Evolutionary conservation across 2,113 vertebrate genomes (phyloP).

Genomic region (Arenaria interpres): DNA sequence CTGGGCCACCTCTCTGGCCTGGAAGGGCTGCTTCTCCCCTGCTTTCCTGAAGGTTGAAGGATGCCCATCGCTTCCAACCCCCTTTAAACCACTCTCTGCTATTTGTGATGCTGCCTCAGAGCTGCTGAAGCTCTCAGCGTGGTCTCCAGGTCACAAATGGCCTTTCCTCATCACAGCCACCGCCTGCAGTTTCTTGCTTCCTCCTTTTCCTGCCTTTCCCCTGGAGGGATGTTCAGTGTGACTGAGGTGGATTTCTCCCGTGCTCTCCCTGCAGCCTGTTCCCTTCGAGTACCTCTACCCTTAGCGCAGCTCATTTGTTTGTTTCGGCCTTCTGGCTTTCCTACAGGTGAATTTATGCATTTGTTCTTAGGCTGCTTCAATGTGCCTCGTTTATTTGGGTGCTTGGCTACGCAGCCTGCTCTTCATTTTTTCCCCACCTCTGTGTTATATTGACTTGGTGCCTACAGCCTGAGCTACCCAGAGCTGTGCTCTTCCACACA

Average conservation of each 20-base stretch:
- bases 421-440: background rate
- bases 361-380: background rate
- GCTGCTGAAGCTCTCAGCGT: background rate
- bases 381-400: background rate
- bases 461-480: background rate
- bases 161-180: fast-evolving
- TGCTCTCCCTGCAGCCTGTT: background rate
- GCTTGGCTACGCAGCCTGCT: background rate
- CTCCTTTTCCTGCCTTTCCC: background rate
- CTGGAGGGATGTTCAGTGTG: background rate
- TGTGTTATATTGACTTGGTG: background rate
- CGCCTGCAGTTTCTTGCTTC: background rate
- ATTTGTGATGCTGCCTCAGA: background rate
- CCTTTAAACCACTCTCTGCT: fast-evolving
- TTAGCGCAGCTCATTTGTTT: background rate
- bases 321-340: background rate
- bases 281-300: background rate
- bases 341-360: background rate
- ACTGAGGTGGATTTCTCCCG: background rate
- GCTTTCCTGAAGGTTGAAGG: background rate
- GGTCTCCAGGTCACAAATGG: background rate
- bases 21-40: background rate
- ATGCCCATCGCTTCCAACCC: background rate
- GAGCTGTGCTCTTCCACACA: background rate
- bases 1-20: background rate